Percentiles rank a stretch among this genome's conserved stretches.
Evolutionary conservation across 2,888 invertebrate species (phyloP).

Genomic region (Tortrix viridana): DNA sequence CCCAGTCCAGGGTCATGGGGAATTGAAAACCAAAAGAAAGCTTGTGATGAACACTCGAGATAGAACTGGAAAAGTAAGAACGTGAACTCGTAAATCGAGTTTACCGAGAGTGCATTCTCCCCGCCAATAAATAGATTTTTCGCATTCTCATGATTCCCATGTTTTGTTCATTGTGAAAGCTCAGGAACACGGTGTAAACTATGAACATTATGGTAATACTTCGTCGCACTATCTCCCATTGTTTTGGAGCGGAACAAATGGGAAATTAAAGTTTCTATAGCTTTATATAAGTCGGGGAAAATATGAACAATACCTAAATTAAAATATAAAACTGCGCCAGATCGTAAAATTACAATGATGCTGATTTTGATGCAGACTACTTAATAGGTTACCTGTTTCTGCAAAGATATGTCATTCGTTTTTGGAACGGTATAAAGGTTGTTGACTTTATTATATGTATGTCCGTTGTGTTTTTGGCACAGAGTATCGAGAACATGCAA

Average conservation of each 20-base stretch:
- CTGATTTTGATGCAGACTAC: not conserved
- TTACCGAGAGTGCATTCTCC: not conserved
- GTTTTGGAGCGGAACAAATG: constrained; percentile 52
- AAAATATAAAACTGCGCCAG: not conserved
- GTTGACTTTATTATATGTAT: constrained; percentile 15
- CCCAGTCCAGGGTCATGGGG: constrained; percentile 7
- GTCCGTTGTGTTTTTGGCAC: not conserved
- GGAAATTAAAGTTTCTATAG: constrained; percentile 62
- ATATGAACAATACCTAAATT: constrained; percentile 33
- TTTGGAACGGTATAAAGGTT: constrained; percentile 10
- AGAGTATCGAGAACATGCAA: constrained; percentile 55
- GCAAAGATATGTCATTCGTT: not conserved
- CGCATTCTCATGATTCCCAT: constrained; percentile 16
- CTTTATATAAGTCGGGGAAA: constrained; percentile 58
- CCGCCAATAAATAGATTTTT: constrained; percentile 9
- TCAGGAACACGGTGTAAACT: constrained; percentile 16
- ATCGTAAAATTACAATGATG: not conserved
- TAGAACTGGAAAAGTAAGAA: no score
- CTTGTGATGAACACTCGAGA: not conserved
- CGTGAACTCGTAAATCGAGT: no score
- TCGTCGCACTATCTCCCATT: constrained; percentile 49
- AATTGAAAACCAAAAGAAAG: not conserved
- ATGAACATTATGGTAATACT: constrained; percentile 41
- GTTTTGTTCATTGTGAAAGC: constrained; percentile 37
- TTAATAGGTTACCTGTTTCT: no score